Evolutionary conservation across 2,797 vertebrate species (phyloP).

Genomic region (Myripristis jacobus): DNA sequence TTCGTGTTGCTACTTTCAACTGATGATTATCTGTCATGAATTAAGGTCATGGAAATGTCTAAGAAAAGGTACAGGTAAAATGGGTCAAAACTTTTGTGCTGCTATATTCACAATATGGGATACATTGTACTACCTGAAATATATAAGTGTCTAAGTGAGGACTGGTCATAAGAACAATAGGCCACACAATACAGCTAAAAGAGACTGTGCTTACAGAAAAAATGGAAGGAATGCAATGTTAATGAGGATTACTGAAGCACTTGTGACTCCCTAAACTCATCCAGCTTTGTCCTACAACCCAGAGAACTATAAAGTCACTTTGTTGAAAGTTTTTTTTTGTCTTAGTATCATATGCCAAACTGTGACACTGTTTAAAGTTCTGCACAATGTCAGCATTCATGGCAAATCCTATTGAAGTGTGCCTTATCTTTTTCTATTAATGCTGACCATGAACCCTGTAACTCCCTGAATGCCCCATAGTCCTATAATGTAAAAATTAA

Average conservation of each 20-base stretch:
- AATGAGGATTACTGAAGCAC: slow-evolving; percentile 81
- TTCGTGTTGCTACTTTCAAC: background rate
- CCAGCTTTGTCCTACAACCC: slow-evolving; percentile 76
- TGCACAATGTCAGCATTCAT: slow-evolving; percentile 77
- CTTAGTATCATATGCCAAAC: slow-evolving; percentile 57
- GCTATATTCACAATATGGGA: background rate
- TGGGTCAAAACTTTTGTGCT: background rate
- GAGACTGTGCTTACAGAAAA: slow-evolving; percentile 21
- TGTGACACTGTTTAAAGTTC: slow-evolving; percentile 62
- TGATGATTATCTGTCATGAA: slow-evolving; percentile 1
- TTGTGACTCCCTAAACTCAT: slow-evolving; percentile 85
- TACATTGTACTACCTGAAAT: background rate
- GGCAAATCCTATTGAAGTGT: slow-evolving; percentile 55
- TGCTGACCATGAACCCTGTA: slow-evolving; percentile 41
- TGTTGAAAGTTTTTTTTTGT: slow-evolving; percentile 65
- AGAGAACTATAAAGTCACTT: slow-evolving; percentile 64
- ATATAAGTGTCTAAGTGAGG: background rate
- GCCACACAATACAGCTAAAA: slow-evolving; percentile 59
- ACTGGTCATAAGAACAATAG: slow-evolving; percentile 67
- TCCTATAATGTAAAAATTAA: background rate
- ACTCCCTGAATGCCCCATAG: background rate
- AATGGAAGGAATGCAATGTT: slow-evolving; percentile 78
- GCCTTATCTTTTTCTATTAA: slow-evolving; percentile 42
- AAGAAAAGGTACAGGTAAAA: fast-evolving
- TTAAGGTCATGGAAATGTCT: background rate